A percentile compares a stretch with the other conserved stretches of the same genome.
Conservation (phyloP, 2,888 invertebrate species). For the Cheilosia vulpina region DNA sequence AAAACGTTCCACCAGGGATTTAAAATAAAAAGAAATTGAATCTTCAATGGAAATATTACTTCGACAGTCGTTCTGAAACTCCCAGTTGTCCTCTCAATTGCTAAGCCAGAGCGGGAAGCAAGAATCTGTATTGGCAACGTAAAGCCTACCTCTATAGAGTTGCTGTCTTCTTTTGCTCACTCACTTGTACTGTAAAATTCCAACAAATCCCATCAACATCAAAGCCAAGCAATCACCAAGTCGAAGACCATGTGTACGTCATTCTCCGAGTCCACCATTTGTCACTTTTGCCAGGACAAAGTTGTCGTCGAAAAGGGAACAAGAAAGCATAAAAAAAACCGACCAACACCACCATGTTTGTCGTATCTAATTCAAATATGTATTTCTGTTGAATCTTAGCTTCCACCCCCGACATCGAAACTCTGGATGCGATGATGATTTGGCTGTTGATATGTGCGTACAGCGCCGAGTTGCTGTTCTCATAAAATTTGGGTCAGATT, state of each 20-base stretch:
- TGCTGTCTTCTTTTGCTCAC: conserved; percentile 8
- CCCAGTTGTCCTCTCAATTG: conserved; percentile 49
- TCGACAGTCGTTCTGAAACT: conserved; percentile 11
- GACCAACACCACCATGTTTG: conserved; percentile 42
- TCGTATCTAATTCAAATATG: conserved; percentile 62
- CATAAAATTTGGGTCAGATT: conserved; percentile 74
- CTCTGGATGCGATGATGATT: conserved; percentile 53
- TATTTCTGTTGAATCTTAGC: conserved; percentile 52
- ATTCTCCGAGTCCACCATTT: conserved; percentile 32
- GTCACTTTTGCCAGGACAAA: conserved; percentile 46
- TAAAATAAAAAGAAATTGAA: conserved; percentile 30
- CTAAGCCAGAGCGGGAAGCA: conserved; percentile 18
- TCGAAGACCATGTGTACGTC: conserved; percentile 62
- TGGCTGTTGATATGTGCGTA: conserved; percentile 59
- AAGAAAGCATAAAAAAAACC: conserved; percentile 4
- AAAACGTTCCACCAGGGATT: conserved; percentile 28
- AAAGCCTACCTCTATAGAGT: conserved; percentile 1
- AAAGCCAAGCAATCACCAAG: conserved; percentile 50
- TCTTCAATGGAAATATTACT: conserved; percentile 57
- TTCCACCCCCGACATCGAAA: conserved; percentile 57
- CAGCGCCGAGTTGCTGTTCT: conserved; percentile 57
- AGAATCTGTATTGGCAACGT: conserved; percentile 4
- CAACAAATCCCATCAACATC: conserved; percentile 61
- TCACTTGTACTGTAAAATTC: conserved; percentile 54
- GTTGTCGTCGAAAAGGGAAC: conserved; percentile 10